Evolutionary conservation across 2,888 invertebrate genomes (phyloP).

Genomic region (Mesopsocus fuscifrons): DNA sequence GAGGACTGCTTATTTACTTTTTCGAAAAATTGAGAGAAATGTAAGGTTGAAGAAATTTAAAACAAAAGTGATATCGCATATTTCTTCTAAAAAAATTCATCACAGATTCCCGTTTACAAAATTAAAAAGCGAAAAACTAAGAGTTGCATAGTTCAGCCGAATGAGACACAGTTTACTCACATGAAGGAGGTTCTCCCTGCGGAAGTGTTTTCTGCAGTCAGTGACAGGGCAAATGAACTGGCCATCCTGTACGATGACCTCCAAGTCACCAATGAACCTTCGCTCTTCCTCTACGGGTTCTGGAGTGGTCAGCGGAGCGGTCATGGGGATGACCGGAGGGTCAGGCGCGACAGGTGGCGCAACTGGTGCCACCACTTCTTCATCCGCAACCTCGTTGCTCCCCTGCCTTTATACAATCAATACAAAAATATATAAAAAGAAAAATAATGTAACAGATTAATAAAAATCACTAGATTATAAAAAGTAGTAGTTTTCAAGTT

Average conservation of each 20-base stretch:
- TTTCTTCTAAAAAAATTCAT: not conserved
- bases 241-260: conserved; percentile 35
- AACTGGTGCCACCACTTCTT: not conserved
- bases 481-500: not conserved
- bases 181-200: conserved; percentile 74
- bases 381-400: not conserved
- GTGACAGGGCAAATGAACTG: conserved; percentile 58
- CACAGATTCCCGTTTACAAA: no score
- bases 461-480: not conserved
- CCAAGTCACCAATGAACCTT: conserved; percentile 17
- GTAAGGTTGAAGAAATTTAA: not conserved
- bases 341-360: not conserved
- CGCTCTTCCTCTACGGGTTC: conserved; percentile 22
- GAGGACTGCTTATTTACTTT: no score
- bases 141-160: no score
- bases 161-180: no score
- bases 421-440: not conserved
- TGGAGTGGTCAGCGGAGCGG: not conserved
- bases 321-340: not conserved
- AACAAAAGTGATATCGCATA: not conserved
- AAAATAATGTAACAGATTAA: not conserved
- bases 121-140: no score
- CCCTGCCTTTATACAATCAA: not conserved
- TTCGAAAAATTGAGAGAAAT: not conserved
- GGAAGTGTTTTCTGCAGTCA: conserved; percentile 72